Evolutionary conservation across 1,140 invertebrate genomes (phyloP), one percentile per base, ranked within the genome.

Genomic region (Leptopilina boulardi): DNA sequence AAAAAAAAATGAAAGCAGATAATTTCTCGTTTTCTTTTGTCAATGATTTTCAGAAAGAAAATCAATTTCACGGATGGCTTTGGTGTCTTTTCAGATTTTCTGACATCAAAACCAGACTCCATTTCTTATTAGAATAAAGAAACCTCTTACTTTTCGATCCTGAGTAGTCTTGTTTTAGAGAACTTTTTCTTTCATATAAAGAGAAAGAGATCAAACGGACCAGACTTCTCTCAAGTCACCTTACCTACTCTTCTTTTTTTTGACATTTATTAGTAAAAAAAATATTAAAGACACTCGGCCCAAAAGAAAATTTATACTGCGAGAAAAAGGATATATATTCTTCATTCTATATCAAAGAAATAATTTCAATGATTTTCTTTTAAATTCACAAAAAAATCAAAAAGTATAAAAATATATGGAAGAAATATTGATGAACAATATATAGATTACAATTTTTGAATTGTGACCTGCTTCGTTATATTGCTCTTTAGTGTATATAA

Each of bases 121-220:
- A 51, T 51, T 51, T 5, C 47, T 51, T 51, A 51, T 51, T 51
- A 51, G 47, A 51, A 51, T 51, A 51, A 51, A 51, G 47, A 51
- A 18, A 51, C 47, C 47, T 51, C 47, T 18, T 51, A 51, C 47
- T 51, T n/a, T 5, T 18, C n/a, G 47, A n/a, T 51, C 9, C 47
- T 18, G 47, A 51, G 47, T 51, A 51, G 47, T 51, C 47, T 51
- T n/a, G n/a, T 51, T 51, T 51, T 51, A 51, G 47, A 51, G 47
- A 51, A 51, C n/a, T 51, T 51, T 38, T 51, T 18, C n/a, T 51
- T 51, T 51, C 47, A 51, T 51, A 51, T 51, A 51, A 51, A 51
- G 47, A 51, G 15, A 51, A n/a, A 51, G 15, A 51, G 47, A 51
- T 51, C 47, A 51, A 51, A 51, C 47, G 47, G n/a, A 18, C 47